Conservation (phyloP, 2,888 invertebrate species). For the Calliscelio sp. region DNA sequence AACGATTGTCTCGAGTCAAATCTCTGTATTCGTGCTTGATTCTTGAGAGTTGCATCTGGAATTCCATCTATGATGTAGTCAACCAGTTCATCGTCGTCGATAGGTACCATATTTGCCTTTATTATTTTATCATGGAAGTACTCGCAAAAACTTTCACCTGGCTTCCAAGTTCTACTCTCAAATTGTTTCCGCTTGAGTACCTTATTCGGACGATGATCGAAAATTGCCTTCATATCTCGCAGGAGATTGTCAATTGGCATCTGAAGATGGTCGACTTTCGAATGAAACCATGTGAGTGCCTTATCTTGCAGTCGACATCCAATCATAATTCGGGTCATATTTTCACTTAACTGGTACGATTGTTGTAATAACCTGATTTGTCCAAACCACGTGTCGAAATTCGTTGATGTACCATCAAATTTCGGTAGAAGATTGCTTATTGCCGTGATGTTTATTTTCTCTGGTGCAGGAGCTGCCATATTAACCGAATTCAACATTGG, state of each 20-base stretch:
- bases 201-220: conserved; percentile 51
- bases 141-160: conserved; percentile 59
- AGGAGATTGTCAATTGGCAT: conserved; percentile 41
- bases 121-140: conserved; percentile 70
- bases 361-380: neutral
- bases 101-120: conserved; percentile 57
- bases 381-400: neutral
- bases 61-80: conserved; percentile 70
- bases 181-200: conserved; percentile 43
- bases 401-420: neutral
- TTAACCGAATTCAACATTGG: too few species aligned
- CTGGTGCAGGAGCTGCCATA: too few species aligned
- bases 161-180: conserved; percentile 45
- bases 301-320: neutral
- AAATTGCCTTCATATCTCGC: conserved; percentile 49
- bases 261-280: conserved; percentile 47
- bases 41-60: conserved; percentile 50
- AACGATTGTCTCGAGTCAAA: conserved; percentile 45
- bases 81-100: conserved; percentile 60
- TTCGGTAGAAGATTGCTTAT: neutral
- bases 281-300: conserved; percentile 56
- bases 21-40: conserved; percentile 59
- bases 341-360: neutral
- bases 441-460: neutral
- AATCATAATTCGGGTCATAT: conserved; percentile 1